Base-by-base conservation (phyloP, 2,888 invertebrate genomes). In the Synanthedon tipuliformis region DNA sequence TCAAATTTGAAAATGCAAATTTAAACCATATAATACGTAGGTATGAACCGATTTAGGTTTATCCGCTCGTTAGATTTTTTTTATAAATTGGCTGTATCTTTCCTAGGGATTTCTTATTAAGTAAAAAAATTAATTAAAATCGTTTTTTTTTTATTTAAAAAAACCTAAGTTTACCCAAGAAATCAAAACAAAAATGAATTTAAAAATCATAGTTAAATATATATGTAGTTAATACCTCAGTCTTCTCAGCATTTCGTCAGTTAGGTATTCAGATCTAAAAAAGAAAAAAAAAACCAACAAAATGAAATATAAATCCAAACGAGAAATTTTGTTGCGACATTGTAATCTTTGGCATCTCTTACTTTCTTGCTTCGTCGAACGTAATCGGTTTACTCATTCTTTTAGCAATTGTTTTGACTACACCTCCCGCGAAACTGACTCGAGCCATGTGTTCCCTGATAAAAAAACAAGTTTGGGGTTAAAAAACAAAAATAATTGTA, bases 351-450 rank as follows among this genome's bases (percentile, higher is more conserved):
- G 23, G 23, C 41, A 8, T 41, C 34, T 55, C 69, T 63, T 67
- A 79, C 82, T 61, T 66, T 61, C 60, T 65, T 5, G 56, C 18
- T 1, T 56, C 55, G 27, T 69, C 68, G 50, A 73, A 71, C 40
- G 75, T 16, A 52, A 79, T 69, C 15, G 55, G 40, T 54, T 66
- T 73, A 27, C 54, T 65, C 10, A 51, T 3, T 16, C 62, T 65
- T 60, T 62, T 65, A 7, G 77, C 79, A 10, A 86, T 78, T 3
- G 53, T 57, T 55, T 59, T 76, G 13, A 86, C 60, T 5, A 73
- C 50, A 13, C 55, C 64, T 2, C 85, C 86, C 3, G 80, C 80
- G 57, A 82, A 85, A 59, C 85, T 84, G 12, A 76, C 71, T 2
- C 64, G 63, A 53, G 81, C 84, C 1, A 65, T 62, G 53, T 79